Base-by-base conservation (phyloP, 2,797 vertebrate genomes). In the Erithacus rubecula region DNA sequence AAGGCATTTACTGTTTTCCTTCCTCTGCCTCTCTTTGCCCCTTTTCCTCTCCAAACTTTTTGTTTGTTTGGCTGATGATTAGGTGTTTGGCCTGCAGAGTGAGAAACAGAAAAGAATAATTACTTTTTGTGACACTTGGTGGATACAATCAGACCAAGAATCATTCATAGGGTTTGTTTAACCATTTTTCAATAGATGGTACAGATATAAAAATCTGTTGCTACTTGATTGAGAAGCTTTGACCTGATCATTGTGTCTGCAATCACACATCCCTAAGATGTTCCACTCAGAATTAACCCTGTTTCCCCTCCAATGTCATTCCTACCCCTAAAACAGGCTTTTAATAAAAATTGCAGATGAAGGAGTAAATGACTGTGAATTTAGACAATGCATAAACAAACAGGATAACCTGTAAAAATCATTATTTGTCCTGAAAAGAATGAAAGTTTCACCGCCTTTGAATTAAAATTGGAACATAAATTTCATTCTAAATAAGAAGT, bases 41-140 rank as follows among this genome's bases (percentile, higher is more conserved):
- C 7, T n/a, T 72, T 56, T 17, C 16, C 27, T 49, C 72, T 60
- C 16, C 23, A 7, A 23, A 14, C 20, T 20, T 63, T 80, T 74
- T 46, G 5, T 60, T 37, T 39, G 4, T 10, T 37, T 43, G 3
- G 4, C 30, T 43, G 34, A 0, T 43, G 81, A 68, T 47, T 32
- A 76, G 23, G 32, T 41, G 30, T 32, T 43, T 76, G 67, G 11
- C 29, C 55, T 36, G 41, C 55, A 68, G 36, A 0, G 0, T 18
- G n/a, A 71, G 44, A 26, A 29, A 34, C 24, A 65, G 39, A 74
- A 58, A 8, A 85, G n/a, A 58, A 12, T 41, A 78, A 41, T 30
- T 69, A 15, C 36, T 72, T 81, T 64, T 63, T 79, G 21, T 39
- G 29, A 39, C 6, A 16, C 13, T 75, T 4, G 3, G 16, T 44